These are phyloP conservation scores for Gordius sp. DNA, from an alignment of 2,888 invertebrate genomes.

Conservation along the genomic window DNA sequence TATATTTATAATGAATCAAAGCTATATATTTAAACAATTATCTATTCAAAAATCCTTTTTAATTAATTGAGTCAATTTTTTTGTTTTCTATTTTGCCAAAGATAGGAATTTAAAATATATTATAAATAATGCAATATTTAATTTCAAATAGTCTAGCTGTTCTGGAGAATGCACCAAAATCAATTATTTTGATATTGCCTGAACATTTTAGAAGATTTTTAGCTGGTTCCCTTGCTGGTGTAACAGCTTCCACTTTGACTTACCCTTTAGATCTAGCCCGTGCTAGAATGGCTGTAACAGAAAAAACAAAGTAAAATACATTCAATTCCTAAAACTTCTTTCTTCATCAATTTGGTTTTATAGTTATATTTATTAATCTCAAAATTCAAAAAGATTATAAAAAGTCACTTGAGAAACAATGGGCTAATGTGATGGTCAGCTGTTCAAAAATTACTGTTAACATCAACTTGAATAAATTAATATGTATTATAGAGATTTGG, in stretches of 20 bases:
- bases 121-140: too few relatives aligned
- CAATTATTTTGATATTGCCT: not conserved
- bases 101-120: too few relatives aligned
- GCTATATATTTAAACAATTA: not conserved
- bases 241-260: conserved; percentile 69
- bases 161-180: conserved; percentile 23
- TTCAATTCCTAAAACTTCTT: not conserved
- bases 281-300: conserved; percentile 83
- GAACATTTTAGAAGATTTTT: conserved; percentile 37
- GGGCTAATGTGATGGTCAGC: too few relatives aligned
- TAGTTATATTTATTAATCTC: too few relatives aligned
- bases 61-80: conserved; percentile 18
- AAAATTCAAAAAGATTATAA: too few relatives aligned
- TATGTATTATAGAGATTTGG: too few relatives aligned
- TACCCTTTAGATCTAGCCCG: conserved; percentile 87
- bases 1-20: not conserved
- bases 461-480: too few relatives aligned
- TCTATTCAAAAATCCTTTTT: not conserved
- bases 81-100: too few relatives aligned
- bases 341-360: not conserved
- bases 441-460: too few relatives aligned
- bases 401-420: too few relatives aligned
- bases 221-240: conserved; percentile 77
- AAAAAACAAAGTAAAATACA: conserved; percentile 42
- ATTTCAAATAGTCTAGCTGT: too few relatives aligned